Evolutionary conservation across 1,140 invertebrate genomes (phyloP).

Genomic region (Drosophila cardini): DNA sequence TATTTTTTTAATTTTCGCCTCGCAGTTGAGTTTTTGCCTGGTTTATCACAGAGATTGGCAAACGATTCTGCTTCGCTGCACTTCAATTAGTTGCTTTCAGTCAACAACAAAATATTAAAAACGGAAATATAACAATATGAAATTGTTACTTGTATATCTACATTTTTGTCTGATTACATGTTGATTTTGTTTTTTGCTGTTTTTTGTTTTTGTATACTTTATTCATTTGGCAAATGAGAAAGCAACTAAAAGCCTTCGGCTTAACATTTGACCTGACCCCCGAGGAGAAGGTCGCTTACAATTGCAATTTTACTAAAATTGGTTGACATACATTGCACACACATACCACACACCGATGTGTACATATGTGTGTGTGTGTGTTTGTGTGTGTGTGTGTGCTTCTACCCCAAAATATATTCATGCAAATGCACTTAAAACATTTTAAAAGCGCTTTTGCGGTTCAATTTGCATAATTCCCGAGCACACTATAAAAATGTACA

Average conservation of each 20-base stretch:
- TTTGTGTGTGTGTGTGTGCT: conserved; percentile 23
- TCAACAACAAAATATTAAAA: conserved; percentile 40
- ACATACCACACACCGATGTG: conserved; percentile 14
- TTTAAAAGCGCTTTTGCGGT: conserved; percentile 83
- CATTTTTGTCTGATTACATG: conserved; percentile 52
- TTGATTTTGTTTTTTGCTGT: too few relatives aligned
- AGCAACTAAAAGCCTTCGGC: conserved; percentile 26
- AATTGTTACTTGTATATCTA: conserved; percentile 22
- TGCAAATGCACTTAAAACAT: conserved; percentile 83
- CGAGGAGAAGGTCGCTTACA: conserved; percentile 64
- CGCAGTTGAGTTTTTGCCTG: conserved; percentile 76
- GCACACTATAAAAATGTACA: conserved; percentile 81
- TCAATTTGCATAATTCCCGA: conserved; percentile 81
- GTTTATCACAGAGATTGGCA: conserved; percentile 82
- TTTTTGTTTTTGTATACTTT: conserved; percentile 18
- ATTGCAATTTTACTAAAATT: conserved; percentile 81
- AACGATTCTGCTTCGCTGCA: conserved; percentile 78
- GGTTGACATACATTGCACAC: conserved; percentile 74
- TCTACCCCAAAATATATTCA: conserved; percentile 73
- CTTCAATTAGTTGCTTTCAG: conserved; percentile 75
- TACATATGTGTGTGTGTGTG: conserved; percentile 16
- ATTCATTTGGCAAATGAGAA: conserved; percentile 69
- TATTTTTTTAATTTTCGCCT: conserved; percentile 80
- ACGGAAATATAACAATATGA: conserved; percentile 38
- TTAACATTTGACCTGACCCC: conserved; percentile 44